Base-by-base conservation (phyloP, 2,797 vertebrate genomes). In the Coreius guichenoti region DNA sequence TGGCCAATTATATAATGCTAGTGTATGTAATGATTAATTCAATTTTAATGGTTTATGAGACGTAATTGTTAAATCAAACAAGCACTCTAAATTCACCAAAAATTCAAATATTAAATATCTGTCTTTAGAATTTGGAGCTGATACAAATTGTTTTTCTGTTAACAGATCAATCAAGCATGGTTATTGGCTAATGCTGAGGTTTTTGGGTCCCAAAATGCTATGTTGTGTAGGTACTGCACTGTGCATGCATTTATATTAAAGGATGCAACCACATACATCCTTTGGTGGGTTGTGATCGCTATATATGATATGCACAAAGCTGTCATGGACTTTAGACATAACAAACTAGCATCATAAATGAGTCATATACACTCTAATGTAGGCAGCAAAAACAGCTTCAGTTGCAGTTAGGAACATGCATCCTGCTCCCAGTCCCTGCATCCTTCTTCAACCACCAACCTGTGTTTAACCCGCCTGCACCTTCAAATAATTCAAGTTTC, bases 301-400 rank as follows among this genome's bases (percentile, higher is more conserved):
- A 23, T 43, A 47, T 63, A 17, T 51, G 51, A 54, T 39, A 68
- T 69, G 78, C 81, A 76, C 74, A 39, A 61, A 49, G 47, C 23
- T 43, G 49, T 39, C 49, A 86, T n/a, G 78, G 51, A 65, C 73
- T 85, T 74, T 77, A 49, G 69, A 88, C 56, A 33, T 70, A 26
- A 61, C 58, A 26, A 75, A 69, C 58, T 81, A 26, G 23, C 73
- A 75, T 76, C 54, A 78, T 88, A 88, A 90, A 89, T 91, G 89
- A 91, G 88, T 91, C 89, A 91, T 77, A 86, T 12, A 43, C 58
- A 69, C 31, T 77, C 31, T 77, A 81, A 69, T 67, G 74, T 17
- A 82, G 43, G 43, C 43, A 78, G 58, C 26, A 65, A 33, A 65
- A 54, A 51, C 83, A 86, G 19, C 26, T 72, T 68, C 65, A 56